phyloP scores from a whole-genome alignment of 2,888 invertebrate species.

The Escarpia spicata region DNA sequence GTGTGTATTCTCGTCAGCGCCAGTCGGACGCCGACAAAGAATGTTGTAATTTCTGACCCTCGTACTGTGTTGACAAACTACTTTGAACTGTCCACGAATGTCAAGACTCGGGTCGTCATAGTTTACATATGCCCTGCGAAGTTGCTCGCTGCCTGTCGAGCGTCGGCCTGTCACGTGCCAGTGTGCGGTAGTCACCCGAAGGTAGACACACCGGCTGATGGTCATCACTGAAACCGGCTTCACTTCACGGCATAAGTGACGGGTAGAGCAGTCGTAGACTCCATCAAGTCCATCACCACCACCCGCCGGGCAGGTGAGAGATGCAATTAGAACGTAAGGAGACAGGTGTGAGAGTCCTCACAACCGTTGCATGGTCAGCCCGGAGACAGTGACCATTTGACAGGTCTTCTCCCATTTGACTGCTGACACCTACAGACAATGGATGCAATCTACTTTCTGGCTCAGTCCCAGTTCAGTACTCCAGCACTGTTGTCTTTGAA shows the following conservation, averaged over 20 bases:
- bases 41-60: background rate
- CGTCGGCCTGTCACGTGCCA: background rate
- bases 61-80: background rate
- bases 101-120: background rate
- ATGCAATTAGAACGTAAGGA: background rate
- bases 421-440: background rate
- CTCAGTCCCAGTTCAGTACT: background rate
- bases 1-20: background rate
- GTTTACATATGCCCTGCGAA: background rate
- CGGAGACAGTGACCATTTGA: background rate
- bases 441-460: background rate
- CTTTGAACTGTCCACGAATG: background rate
- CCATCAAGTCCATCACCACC: background rate
- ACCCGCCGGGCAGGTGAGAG: conserved; percentile 1
- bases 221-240: background rate
- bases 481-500: background rate
- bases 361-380: background rate
- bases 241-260: background rate
- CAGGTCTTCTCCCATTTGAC: background rate
- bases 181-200: background rate
- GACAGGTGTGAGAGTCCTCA: background rate
- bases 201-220: background rate
- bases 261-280: background rate
- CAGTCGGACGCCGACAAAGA: conserved; percentile 10
- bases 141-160: background rate